Evolutionary conservation across 2,888 invertebrate genomes (phyloP), one percentile per base, ranked within the genome.

Genomic region (Drosophila affinis): DNA sequence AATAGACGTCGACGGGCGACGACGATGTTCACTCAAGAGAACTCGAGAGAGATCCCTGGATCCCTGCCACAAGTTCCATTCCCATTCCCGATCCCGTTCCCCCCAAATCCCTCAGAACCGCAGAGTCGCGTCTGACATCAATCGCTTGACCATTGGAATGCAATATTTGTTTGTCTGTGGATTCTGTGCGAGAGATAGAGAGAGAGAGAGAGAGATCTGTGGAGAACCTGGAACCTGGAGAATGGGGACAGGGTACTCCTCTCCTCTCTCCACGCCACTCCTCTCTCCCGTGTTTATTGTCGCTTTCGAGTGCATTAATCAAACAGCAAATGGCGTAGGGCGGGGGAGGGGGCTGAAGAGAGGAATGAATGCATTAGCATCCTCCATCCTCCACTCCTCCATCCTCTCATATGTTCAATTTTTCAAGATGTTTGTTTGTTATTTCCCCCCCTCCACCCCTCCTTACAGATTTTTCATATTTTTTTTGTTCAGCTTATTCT

Each of bases 281-380:
- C 53, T 64, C 67, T 83, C 75, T 62, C 76, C 76, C 83, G 76
- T 87, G 89, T 89, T 88, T 85, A 89, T 85, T 85, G 88, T 85
- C 89, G 89, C 82, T 76, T 85, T 85, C 67, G 86, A 85, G 89
- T 89, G 89, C 89, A 89, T 85, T 85, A 89, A 85, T 85, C 85
- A 85, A 89, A 89, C 78, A 81, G 70, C 62, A 54, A 54, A 62
- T 60, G 72, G 47, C 18, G 3, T 21, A 21, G 21, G 21, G n/a
- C 10, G 10, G 21, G 27, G 21, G 46, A 47, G 17, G 44, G 17
- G 14, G 48, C 24, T 3, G 39, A 39, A 2, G 29, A 3, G 29
- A 39, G 21, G 53, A 44, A 48, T 54, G 45, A 53, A 17, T 67
- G 79, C 82, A 82, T 88, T 88, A 88, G 82, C 88, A 64, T 39